Evolutionary conservation across 1,140 invertebrate genomes (phyloP), one percentile per base, ranked within the genome.

Genomic region (Drosophila kanapiae): DNA sequence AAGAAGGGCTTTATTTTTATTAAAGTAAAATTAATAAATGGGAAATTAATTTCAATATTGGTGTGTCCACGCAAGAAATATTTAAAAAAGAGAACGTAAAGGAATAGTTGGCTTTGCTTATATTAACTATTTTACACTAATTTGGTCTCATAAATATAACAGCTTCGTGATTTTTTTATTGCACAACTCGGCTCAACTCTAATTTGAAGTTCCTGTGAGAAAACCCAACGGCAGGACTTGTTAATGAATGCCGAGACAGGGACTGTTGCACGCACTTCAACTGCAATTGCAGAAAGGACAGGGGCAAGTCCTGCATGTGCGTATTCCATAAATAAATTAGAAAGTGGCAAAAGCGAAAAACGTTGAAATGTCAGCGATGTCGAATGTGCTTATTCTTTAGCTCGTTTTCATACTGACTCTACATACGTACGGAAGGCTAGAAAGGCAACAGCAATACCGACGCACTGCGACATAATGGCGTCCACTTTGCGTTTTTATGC

Each of bases 401-500:
- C 67, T 74, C 54, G 56, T 74, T 74, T 72, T 72, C 70, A 60
- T 53, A 16, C 70, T 42, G 67, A 59, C 67, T 71, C 35, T n/a
- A 11, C 4, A 14, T 27, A 47, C 11, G 11, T 13, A 45, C 1
- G 23, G 18, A 45, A 4, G 31, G 31, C 48, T 45, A 29, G 27
- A 23, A 70, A 33, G 62, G 33, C 74, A 48, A 48, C 69, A 53
- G 48, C 74, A 40, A 68, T 71, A 61, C 42, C 75, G 70, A 79
- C 78, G 86, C 86, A 84, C 70, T 80, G 90, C 90, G 84, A 88
- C 90, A 91, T 91, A 91, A 91, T 91, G 90, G 90, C 90, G 85
- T 90, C 84, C 88, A 91, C 82, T 91, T 91, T 90, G 78, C 75
- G 82, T 80, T 91, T 91, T 91, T 91, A 91, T 91, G 90, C 88